Percentiles rank a stretch among this genome's conserved stretches.
Evolutionary conservation across 1,140 invertebrate genomes (phyloP).

Genomic region (Macrocentrus cingulum): DNA sequence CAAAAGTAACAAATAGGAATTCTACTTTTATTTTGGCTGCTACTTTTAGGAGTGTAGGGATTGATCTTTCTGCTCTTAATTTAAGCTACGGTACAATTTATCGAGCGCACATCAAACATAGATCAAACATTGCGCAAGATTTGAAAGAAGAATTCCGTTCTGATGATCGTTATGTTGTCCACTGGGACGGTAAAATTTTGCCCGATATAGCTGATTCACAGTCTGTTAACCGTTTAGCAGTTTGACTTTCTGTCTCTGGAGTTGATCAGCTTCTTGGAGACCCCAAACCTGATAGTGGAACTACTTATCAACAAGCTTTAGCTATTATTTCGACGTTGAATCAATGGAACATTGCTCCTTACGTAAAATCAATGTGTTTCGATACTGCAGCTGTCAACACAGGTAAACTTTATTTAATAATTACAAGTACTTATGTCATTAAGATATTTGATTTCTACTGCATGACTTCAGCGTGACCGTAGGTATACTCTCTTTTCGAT

Average conservation of each 20-base stretch:
- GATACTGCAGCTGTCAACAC: slow-evolving; percentile 29
- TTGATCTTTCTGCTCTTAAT: slow-evolving; percentile 13
- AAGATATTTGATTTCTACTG: background rate
- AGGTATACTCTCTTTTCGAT: too few relatives aligned
- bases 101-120: background rate
- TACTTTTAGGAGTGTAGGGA: slow-evolving; percentile 29
- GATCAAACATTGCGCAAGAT: slow-evolving; percentile 27
- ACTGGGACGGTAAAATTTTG: slow-evolving; percentile 29
- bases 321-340: slow-evolving; percentile 31
- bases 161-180: background rate
- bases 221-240: slow-evolving; percentile 38
- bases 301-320: slow-evolving; percentile 29
- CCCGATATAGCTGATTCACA: slow-evolving; percentile 34
- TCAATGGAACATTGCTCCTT: slow-evolving; percentile 20
- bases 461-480: too few relatives aligned
- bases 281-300: slow-evolving; percentile 37
- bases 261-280: slow-evolving; percentile 34
- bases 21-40: slow-evolving; percentile 33
- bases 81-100: background rate
- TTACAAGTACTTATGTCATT: background rate
- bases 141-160: slow-evolving; percentile 31
- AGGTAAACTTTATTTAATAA: slow-evolving; percentile 1
- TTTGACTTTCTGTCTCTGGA: slow-evolving; percentile 37
- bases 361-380: slow-evolving; percentile 29
- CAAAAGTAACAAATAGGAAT: slow-evolving; percentile 35